Evolutionary conservation across 2,888 invertebrate species (phyloP).

Genomic region (Volucella zonaria): DNA sequence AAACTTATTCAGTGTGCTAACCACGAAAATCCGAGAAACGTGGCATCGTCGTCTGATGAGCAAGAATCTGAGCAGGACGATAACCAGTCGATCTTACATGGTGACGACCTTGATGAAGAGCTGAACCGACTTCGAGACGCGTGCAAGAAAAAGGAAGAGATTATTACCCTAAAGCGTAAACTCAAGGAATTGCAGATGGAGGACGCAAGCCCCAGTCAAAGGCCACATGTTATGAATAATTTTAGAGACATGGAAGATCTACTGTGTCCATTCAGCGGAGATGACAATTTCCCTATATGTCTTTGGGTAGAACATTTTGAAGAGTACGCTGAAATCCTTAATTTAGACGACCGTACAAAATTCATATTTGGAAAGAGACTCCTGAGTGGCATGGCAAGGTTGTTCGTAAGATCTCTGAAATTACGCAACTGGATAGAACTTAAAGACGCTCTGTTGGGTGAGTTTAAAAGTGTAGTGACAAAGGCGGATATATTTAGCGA

Average conservation of each 20-base stretch:
- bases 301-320: constrained; percentile 52
- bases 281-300: constrained; percentile 58
- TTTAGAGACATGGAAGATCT: constrained; percentile 57
- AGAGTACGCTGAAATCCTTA: constrained; percentile 32
- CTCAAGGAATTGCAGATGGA: constrained; percentile 22
- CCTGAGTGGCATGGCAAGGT: constrained; percentile 44
- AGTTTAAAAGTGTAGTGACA: too few relatives aligned
- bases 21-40: not conserved
- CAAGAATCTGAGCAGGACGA: too few relatives aligned
- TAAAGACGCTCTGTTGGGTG: constrained; percentile 40
- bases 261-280: constrained; percentile 47
- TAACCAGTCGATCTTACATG: not conserved
- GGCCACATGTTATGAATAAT: constrained; percentile 25
- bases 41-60: constrained; percentile 1
- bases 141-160: constrained; percentile 38
- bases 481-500: constrained; percentile 45
- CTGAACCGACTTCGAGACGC: constrained; percentile 31
- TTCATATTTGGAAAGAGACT: constrained; percentile 50
- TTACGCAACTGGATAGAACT: constrained; percentile 46
- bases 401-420: constrained; percentile 43
- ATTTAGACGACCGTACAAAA: constrained; percentile 45
- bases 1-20: not conserved
- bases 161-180: constrained; percentile 18
- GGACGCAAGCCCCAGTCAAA: constrained; percentile 20
- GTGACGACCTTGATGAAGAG: constrained; percentile 23